Conservation (phyloP, 2,888 invertebrate genomes). For the Latrodectus hesperus region DNA sequence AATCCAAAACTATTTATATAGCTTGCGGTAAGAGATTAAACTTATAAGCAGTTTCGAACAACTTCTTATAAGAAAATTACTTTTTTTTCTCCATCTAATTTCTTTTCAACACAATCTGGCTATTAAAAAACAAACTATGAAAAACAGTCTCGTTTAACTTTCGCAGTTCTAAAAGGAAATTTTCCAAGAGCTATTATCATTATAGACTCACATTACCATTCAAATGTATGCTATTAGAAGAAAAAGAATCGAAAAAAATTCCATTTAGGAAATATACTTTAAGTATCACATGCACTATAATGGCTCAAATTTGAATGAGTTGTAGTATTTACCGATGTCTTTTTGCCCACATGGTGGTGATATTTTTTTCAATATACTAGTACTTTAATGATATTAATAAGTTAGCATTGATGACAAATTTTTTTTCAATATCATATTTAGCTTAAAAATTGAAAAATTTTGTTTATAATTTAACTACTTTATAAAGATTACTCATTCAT, state of each 20-base stretch:
- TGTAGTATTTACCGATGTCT: too few relatives aligned
- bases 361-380: too few relatives aligned
- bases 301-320: too few relatives aligned
- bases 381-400: too few relatives aligned
- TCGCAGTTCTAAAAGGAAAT: slow-evolving; percentile 15
- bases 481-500: too few relatives aligned
- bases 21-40: slow-evolving; percentile 16
- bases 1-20: slow-evolving; percentile 6
- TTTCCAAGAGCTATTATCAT: slow-evolving; percentile 39
- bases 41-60: background rate
- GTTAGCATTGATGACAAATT: too few relatives aligned
- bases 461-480: too few relatives aligned
- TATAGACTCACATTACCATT: slow-evolving; percentile 32
- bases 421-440: too few relatives aligned
- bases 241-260: background rate
- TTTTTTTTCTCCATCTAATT: slow-evolving; percentile 13
- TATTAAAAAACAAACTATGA: slow-evolving; percentile 1
- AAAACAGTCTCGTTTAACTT: slow-evolving; percentile 23
- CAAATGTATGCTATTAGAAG: slow-evolving; percentile 8
- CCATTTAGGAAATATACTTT: too few relatives aligned
- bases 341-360: too few relatives aligned
- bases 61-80: background rate
- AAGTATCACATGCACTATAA: too few relatives aligned
- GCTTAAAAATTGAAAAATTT: too few relatives aligned
- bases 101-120: slow-evolving; percentile 2